Evolutionary conservation across 2,113 vertebrate genomes (phyloP).

Genomic region (Aegotheles bennettii): DNA sequence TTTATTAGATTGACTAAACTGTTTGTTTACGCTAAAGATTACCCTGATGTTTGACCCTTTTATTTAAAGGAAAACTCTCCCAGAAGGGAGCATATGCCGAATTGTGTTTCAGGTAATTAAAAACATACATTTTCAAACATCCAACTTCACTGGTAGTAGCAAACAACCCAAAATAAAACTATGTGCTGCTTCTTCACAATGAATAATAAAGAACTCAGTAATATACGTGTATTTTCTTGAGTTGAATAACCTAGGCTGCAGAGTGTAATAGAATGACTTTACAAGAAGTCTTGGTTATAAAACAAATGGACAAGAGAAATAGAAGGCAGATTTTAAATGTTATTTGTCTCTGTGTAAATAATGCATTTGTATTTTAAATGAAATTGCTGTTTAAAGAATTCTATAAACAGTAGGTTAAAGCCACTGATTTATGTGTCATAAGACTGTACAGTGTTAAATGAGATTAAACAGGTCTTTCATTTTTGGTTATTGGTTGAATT

Average conservation of each 20-base stretch:
- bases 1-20: background rate
- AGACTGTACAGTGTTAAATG: slow-evolving; percentile 15
- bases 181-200: slow-evolving; percentile 14
- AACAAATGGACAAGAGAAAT: background rate
- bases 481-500: slow-evolving; percentile 35
- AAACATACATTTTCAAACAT: background rate
- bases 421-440: background rate
- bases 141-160: background rate
- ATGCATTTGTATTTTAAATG: background rate
- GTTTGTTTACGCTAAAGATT: background rate
- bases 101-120: background rate
- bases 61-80: background rate
- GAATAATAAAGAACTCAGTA: slow-evolving; percentile 14
- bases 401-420: background rate
- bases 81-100: background rate
- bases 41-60: background rate
- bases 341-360: slow-evolving; percentile 13
- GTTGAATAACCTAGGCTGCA: background rate
- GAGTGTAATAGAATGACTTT: background rate
- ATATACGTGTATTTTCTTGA: background rate
- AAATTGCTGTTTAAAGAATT: slow-evolving; percentile 2
- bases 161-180: background rate
- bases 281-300: background rate
- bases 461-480: slow-evolving; percentile 22
- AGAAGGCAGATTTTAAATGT: background rate